Evolutionary conservation across 2,797 vertebrate genomes (phyloP).

Genomic region (Octomys mimax): DNA sequence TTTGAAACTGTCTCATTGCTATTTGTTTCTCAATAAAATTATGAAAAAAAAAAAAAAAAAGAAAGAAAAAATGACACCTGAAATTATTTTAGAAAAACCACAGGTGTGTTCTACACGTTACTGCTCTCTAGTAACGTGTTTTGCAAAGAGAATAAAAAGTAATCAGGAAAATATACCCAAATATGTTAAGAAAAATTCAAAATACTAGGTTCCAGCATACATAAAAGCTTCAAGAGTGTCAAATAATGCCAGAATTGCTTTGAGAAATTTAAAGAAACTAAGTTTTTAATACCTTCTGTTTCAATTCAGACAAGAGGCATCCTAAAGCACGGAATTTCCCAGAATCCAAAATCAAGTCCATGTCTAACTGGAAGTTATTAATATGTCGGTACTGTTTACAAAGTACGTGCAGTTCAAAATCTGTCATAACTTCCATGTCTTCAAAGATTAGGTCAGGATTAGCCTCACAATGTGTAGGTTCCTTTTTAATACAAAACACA

Average conservation of each 20-base stretch:
- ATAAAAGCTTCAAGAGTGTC: constrained; percentile 6
- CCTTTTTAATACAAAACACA: constrained; percentile 89
- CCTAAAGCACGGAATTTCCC: constrained; percentile 95
- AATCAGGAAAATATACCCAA: constrained; percentile 16
- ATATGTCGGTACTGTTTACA: constrained; percentile 95
- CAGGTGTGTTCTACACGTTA: neutral
- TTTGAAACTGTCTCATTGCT: too few relatives aligned
- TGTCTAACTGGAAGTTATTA: constrained; percentile 92
- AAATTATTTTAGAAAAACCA: neutral
- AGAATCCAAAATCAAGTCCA: constrained; percentile 94
- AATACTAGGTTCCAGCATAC: neutral
- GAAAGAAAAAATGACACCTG: neutral
- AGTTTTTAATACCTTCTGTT: constrained; percentile 90
- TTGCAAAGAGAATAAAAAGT: neutral
- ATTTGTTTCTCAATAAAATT: too few relatives aligned
- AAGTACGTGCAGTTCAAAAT: constrained; percentile 97
- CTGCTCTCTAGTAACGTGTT: neutral
- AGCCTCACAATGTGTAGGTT: constrained; percentile 96
- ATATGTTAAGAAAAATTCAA: constrained; percentile 15
- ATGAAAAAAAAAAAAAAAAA: too few relatives aligned
- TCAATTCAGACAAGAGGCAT: constrained; percentile 91
- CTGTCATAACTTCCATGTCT: constrained; percentile 99
- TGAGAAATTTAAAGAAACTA: neutral
- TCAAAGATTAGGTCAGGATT: constrained; percentile 96
- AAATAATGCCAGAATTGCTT: constrained; percentile 27